Base-by-base conservation (phyloP, 2,888 invertebrate genomes). In the Clitarchus hookeri region DNA sequence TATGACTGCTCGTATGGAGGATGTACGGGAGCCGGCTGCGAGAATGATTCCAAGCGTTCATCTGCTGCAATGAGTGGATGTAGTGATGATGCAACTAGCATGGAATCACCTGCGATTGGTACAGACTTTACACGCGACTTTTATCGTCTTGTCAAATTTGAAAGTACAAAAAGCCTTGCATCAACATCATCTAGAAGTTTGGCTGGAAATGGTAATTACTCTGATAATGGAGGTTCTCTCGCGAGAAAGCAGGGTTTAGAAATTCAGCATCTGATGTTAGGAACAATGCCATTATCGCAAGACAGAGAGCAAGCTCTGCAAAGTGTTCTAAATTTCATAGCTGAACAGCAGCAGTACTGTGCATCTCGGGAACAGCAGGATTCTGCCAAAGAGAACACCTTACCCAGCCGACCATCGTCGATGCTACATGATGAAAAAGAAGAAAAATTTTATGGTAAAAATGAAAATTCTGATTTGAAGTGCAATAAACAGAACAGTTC, bases 91-190 rank as follows among this genome's bases (percentile, higher is more conserved):
- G 88, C 88, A 8, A 88, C 85, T 27, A 88, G 87, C 48, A 88
- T 88, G 1, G 89, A 89, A 27, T 88, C 89, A 9, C 86, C 88
- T 44, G 94, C 95, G 0, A 93, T 95, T 27, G 95, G 95, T 27
- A 93, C 95, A 23, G 95, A 96, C 91, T 96, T 96, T 89, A 96
- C 96, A 9, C 92, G 96, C 88, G 96, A 96, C 91, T 96, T 96
- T 91, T 96, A 96, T 90, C 94, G 96, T 54, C 93, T 96, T 88
- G 96, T 96, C 84, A 96, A 96, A 91, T 96, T 96, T 90, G 96
- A 96, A 90, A 96, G 96, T 91, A 96, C 95, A 88, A 96, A 95
- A 91, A 96, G 96, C 91, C 92, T 96, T 90, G 96, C 95, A 80
- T 95, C 95, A 65, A 95, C 95, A 89, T 95, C 95, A 83, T 95